Evolutionary conservation across 2,797 vertebrate genomes (phyloP).

Genomic region (Mionectes olivaceus): DNA sequence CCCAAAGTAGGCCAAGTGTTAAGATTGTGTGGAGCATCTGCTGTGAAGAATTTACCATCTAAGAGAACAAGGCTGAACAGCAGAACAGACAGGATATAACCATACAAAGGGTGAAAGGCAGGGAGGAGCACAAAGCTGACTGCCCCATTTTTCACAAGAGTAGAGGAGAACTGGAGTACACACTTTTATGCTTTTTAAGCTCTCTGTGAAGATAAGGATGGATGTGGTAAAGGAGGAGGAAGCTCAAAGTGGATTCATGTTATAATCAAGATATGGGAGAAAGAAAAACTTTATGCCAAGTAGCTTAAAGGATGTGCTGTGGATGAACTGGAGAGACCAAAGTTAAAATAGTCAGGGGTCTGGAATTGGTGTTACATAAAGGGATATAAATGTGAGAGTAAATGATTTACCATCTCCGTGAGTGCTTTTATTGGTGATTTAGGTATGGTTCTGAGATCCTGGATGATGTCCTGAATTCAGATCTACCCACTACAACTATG

Average conservation of each 20-base stretch:
- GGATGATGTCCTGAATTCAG: neutral
- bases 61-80: neutral
- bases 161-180: neutral
- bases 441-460: neutral
- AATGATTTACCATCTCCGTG: neutral
- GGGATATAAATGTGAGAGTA: neutral
- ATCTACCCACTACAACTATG: neutral
- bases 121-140: neutral
- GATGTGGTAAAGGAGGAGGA: neutral
- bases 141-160: slow-evolving; percentile 13
- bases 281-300: neutral
- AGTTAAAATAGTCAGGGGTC: neutral
- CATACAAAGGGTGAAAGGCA: neutral
- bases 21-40: neutral
- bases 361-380: neutral
- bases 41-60: neutral
- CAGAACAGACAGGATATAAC: neutral
- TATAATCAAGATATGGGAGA: neutral
- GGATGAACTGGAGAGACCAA: neutral
- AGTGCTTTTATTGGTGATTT: neutral
- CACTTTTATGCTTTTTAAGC: neutral
- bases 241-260: neutral
- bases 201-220: neutral
- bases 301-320: neutral
- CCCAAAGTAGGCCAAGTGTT: neutral